Base-by-base conservation (phyloP, 2,888 invertebrate species). In the Orthosia cruda region DNA sequence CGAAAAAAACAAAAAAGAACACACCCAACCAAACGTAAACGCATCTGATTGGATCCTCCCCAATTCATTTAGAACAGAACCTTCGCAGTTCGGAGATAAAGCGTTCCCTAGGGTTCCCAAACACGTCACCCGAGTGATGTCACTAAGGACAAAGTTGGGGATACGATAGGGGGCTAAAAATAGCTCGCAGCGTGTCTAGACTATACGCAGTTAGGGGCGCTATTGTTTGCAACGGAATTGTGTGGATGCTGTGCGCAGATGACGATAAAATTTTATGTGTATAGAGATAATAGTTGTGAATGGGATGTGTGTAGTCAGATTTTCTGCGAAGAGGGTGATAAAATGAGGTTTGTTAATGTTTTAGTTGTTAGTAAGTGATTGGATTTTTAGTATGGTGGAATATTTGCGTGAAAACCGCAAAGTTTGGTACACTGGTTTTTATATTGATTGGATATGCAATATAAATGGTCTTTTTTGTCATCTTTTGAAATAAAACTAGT, bases 181-280 rank as follows among this genome's bases (percentile, higher is more conserved):
- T 83, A 82, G 63, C 55, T 49, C 5, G 26, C 7, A 40, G 47
- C 47, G n/a, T 45, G 78, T 81, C 85, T 82, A 82, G 83, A 82
- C 83, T 63, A 32, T 16, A 73, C 62, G 20, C 59, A 69, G 50
- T 67, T 57, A 4, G 15, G 18, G 45, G 20, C 50, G 32, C 15
- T 26, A 13, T 67, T 59, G 47, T 40, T 62, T 59, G 4, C 57
- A 26, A n/a, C 20, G n/a, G 32, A 57, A 45, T 23, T 32, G 18
- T 18, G n/a, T 20, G 23, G 20, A 52, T 47, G 13, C 16, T 15
- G n/a, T 32, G 15, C 3, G 16, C n/a, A n/a, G n/a, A 49, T 18
- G 11, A 23, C 4, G 16, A 52, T 78, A 63, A 58, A 7, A 49
- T n/a, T 58, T 58, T 52, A n/a, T 9, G 40, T 40, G 40, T 9